Evolutionary conservation across 2,113 vertebrate species (phyloP), one percentile per base, ranked within the genome.

Genomic region (Oostethus manadensis): DNA sequence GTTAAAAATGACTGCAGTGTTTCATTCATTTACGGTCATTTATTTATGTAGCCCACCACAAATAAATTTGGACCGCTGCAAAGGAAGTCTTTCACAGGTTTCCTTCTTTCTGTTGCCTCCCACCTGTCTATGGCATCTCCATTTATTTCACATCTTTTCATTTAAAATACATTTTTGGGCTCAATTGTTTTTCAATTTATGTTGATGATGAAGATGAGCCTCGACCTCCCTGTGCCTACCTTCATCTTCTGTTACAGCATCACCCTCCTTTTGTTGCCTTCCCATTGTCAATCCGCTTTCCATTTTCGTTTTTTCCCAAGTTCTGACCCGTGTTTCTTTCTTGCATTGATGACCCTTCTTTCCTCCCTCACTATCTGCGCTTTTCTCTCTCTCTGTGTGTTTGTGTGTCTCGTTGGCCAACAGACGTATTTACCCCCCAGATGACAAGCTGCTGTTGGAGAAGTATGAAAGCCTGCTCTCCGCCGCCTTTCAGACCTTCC

Each of bases 381-480:
- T 62, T 77, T 76, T 77, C 64, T 79, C 61, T 75, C 68, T 62
- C 53, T 55, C 21, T 55, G 35, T 55, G n/a, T 38, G 22, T 43
- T 56, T 73, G 38, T 42, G 53, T 55, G 33, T 73, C 69, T 86
- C 73, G 81, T 55, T 67, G 78, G 76, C 47, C 86, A 86, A 65
- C 88, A 99, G 96, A 83, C 90, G 94, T 79, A 99, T 99, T 92
- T 99, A 98, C 87, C 96, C 96, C 89, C 96, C 96, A 78, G 97
- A 99, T 84, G 96, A 99, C 90, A 96, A 97, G 89, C 86, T 92
- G 74, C 90, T 98, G 74, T 88, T 98, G 90, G 97, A 98, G 83
- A 98, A 97, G 88, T 99, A 98, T 87, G 96, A 99, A 84, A 93
- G 86, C 85, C 93, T 99, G 74, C 89, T 98, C 83, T 91, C 93